A percentile compares a stretch with the other conserved stretches of the same genome.
Conservation (phyloP, 2,888 invertebrate genomes). For the Colostygia pectinataria region DNA sequence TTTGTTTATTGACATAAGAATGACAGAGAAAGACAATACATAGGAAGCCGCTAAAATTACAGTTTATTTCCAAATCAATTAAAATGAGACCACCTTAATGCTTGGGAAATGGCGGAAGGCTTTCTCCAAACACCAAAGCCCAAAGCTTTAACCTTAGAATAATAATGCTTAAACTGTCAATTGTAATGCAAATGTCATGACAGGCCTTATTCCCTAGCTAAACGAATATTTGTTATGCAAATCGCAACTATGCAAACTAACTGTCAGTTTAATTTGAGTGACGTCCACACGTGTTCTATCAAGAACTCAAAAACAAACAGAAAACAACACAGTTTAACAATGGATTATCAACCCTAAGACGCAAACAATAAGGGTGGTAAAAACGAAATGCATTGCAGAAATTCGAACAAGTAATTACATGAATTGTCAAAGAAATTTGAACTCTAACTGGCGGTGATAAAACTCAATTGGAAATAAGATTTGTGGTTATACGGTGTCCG, state of each 20-base stretch:
- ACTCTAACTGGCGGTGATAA: slow-evolving; percentile 27
- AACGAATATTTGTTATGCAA: slow-evolving; percentile 20
- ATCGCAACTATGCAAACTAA: slow-evolving; percentile 16
- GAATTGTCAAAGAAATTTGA: slow-evolving; percentile 31
- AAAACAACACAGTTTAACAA: neutral
- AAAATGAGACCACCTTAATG: too few relatives aligned
- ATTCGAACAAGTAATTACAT: slow-evolving; percentile 10
- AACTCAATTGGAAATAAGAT: slow-evolving; percentile 32
- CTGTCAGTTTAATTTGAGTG: slow-evolving; percentile 20
- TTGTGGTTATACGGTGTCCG: slow-evolving; percentile 27
- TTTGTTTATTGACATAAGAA: too few relatives aligned
- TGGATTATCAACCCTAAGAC: neutral
- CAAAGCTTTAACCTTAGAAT: too few relatives aligned
- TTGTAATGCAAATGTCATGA: neutral
- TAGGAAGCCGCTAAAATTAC: too few relatives aligned
- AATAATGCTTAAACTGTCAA: too few relatives aligned
- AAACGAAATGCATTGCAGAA: neutral
- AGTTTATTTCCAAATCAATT: too few relatives aligned
- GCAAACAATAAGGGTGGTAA: neutral
- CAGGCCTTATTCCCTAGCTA: neutral
- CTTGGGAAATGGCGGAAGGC: too few relatives aligned
- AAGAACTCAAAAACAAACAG: slow-evolving; percentile 6
- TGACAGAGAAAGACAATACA: too few relatives aligned
- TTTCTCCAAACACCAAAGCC: too few relatives aligned
- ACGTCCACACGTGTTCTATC: slow-evolving; percentile 15